Base-by-base conservation (phyloP, 92 coral and sea anemone genomes). In the Actinostola sp. region DNA sequence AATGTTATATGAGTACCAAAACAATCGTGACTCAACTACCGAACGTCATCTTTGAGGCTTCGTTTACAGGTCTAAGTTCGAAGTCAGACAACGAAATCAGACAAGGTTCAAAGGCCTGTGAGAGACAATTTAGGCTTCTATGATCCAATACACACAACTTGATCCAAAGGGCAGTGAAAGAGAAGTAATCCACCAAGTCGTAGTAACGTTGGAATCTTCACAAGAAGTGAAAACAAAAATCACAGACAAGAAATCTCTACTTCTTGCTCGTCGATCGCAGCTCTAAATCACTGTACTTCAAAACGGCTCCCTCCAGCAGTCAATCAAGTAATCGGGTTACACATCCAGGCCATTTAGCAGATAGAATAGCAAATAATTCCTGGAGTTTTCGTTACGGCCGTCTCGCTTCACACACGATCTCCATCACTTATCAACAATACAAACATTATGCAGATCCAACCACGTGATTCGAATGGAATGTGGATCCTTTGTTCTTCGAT, bases 381-480 rank as follows among this genome's bases (percentile, higher is more conserved):
- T 19, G 13, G 62, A 45, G 25, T 68, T 68, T 39, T 43, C 34
- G 50, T 57, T 27, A 35, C n/a, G 60, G 63, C 39, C n/a, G 63
- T 27, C 63, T 50, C 74, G 61, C 62, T 68, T 68, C 62, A 68
- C 74, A 68, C 60, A 28, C 79, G 35, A 48, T 51, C 61, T 62
- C 70, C 69, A 61, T 60, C 45, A 30, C 69, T 60, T 46, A 73
- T 73, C 70, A 73, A 73, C 68, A 59, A 39, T 50, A 39, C 20
- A 11, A 14, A 25, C 63, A 71, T 71, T 71, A 71, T 71, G 45
- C 72, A 10, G 67, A 53, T 63, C 49, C 39, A 79, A 80, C 82
- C 97, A 90, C 97, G 97, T 90, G 97, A 87, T 71, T 78, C 72
- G 69, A 83, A 79, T 63, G 97, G 92, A 87, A 87, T 90, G 81